Evolutionary conservation across 2,113 vertebrate species (phyloP).

Genomic region (Pao palembangensis): DNA sequence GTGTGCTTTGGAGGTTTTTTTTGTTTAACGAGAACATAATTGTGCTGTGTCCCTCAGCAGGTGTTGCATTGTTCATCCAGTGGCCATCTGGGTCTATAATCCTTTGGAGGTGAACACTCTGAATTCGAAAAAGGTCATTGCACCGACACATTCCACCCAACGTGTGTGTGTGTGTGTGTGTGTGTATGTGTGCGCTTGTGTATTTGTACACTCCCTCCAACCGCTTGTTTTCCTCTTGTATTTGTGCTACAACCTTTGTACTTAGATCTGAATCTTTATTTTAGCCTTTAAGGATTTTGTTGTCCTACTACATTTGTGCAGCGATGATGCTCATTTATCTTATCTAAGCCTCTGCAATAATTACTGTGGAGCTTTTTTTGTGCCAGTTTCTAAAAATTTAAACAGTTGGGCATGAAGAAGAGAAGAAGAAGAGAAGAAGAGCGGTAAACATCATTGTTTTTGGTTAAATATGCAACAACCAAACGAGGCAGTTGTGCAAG

Average conservation of each 20-base stretch:
- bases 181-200: constrained; percentile 9
- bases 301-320: constrained; percentile 11
- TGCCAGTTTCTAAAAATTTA: not conserved
- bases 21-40: constrained; percentile 42
- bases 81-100: constrained; percentile 77
- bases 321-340: constrained; percentile 1
- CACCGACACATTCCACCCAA: constrained; percentile 55
- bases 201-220: constrained; percentile 32
- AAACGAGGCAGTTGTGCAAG: not conserved
- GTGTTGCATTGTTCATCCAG: constrained; percentile 75
- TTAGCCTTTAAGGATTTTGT: constrained; percentile 48
- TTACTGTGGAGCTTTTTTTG: not conserved
- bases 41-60: constrained; percentile 62
- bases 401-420: too few species aligned
- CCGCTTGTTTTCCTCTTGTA: constrained; percentile 54
- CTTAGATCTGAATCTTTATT: constrained; percentile 46
- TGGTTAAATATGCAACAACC: not conserved
- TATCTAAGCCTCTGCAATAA: not conserved
- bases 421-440: too few species aligned
- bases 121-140: constrained; percentile 73
- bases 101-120: constrained; percentile 69
- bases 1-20: constrained; percentile 28
- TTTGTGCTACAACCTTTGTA: constrained; percentile 52
- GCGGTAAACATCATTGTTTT: too few species aligned
- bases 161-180: constrained; percentile 17